A percentile compares a stretch with the other conserved stretches of the same genome.
phyloP scores from a whole-genome alignment of 2,888 invertebrate genomes.

The Acronicta psi region DNA sequence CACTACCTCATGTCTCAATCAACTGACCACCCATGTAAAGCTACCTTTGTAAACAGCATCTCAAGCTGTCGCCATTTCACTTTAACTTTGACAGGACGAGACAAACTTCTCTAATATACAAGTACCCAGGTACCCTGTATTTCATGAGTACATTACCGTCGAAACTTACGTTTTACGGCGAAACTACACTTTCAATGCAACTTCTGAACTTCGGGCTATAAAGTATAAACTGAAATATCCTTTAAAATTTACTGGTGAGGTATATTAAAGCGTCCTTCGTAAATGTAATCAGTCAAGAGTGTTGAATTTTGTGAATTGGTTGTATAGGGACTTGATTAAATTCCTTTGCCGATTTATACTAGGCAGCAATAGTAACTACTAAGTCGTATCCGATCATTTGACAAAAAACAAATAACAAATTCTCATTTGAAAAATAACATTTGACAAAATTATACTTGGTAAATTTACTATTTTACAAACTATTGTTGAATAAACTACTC shows the following conservation, averaged over 20 bases:
- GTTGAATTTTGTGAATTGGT: constrained; percentile 9
- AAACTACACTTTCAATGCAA: constrained; percentile 11
- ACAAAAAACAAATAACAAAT: too few species aligned
- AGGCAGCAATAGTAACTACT: too few species aligned
- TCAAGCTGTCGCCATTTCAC: constrained; percentile 13
- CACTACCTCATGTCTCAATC: too few species aligned
- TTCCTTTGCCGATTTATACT: too few species aligned
- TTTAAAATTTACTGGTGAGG: not conserved
- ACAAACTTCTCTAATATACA: constrained; percentile 22
- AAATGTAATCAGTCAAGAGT: constrained; percentile 16
- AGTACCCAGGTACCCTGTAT: not conserved
- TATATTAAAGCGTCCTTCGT: constrained; percentile 11
- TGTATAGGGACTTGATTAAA: too few species aligned
- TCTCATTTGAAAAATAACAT: too few species aligned
- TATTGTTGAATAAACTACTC: too few species aligned
- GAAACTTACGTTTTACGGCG: constrained; percentile 30
- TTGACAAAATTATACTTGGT: too few species aligned
- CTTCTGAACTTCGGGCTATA: constrained; percentile 1
- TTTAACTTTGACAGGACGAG: constrained; percentile 12
- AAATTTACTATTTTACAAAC: too few species aligned
- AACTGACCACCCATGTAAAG: constrained; percentile 5
- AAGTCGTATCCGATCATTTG: too few species aligned
- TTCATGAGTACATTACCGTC: not conserved
- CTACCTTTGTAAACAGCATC: constrained; percentile 4
- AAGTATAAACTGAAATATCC: constrained; percentile 9